These are phyloP conservation scores for Sylvicola cinctus DNA, from an alignment of 2,888 invertebrate species.

Conservation along the genomic window DNA sequence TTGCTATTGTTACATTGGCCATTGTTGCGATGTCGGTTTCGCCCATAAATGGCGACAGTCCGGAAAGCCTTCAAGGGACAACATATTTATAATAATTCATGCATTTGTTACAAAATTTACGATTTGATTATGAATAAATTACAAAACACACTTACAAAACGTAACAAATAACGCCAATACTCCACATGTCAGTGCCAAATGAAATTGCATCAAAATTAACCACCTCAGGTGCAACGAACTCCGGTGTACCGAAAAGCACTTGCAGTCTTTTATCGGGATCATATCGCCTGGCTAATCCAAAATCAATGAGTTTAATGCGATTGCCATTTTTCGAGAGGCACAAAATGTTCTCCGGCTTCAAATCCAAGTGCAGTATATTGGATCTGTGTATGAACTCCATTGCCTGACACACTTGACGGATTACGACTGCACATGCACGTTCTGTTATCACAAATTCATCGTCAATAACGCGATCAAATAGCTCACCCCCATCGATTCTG, in stretches of 20 bases:
- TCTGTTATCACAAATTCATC: constrained; percentile 96
- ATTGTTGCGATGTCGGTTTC: constrained; percentile 94
- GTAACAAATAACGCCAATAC: constrained; percentile 93
- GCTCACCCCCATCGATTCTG: constrained; percentile 94
- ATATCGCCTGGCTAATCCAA: constrained; percentile 84
- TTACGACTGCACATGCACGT: constrained; percentile 86
- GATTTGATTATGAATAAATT: background rate
- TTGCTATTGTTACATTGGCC: constrained; percentile 94
- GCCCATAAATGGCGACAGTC: constrained; percentile 96
- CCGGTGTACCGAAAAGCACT: constrained; percentile 93
- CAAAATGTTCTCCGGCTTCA: constrained; percentile 98
- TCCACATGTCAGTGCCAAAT: constrained; percentile 97
- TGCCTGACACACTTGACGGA: constrained; percentile 96
- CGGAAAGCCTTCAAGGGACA: constrained; percentile 50
- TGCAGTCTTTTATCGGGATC: constrained; percentile 82
- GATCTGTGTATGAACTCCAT: constrained; percentile 92
- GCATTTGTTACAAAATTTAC: background rate
- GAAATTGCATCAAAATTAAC: constrained; percentile 96
- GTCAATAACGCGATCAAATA: constrained; percentile 96
- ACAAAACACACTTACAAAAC: constrained; percentile 63
- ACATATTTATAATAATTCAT: background rate
- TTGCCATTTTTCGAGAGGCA: constrained; percentile 94
- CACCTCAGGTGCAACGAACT: constrained; percentile 97
- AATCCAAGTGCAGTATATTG: constrained; percentile 87
- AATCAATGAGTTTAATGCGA: constrained; percentile 96